Evolutionary conservation across 2,113 vertebrate genomes (phyloP), one percentile per base, ranked within the genome.

Genomic region (Etheostoma spectabile): DNA sequence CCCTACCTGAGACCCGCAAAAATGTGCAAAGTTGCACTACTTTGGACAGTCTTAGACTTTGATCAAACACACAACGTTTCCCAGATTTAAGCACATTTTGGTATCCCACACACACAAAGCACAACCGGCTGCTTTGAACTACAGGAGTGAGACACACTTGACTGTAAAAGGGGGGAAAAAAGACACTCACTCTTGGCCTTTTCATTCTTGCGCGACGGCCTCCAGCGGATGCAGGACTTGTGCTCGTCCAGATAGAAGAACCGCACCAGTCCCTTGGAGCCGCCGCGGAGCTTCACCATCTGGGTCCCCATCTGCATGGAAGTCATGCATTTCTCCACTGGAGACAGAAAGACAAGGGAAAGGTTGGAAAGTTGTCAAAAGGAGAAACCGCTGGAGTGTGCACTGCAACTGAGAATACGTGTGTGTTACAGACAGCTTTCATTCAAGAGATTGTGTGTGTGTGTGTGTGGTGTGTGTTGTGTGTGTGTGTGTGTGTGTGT

Each of bases 261-360:
- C 4, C 98, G 96, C 53, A 96, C 96, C 64, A 99, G 91, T 15
- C 98, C 97, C 90, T 97, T 99, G 93, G 98, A 96, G 49, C 98
- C 86, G 0, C 98, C 98, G 0, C 98, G 96, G 3, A 99, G 97
- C 82, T 99, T 99, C 94, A 99, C 95, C 98, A 99, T 98, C 92
- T 99, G 98, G 16, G 97, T 97, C 2, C 98, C 98, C 0, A 95
- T 93, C 88, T 99, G 98, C 98, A 99, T 99, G 92, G 95, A 95
- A 62, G 95, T 96, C 98, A 99, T 97, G 67, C 98, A 99, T 94
- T 96, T 97, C 94, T 99, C 98, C 98, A 99, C 98, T 99, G 90
- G 4, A 75, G 62, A 76, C 51, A 86, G 22, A n/a, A 12, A 42
- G 8, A 11, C 0, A 77, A 30, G 30, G 38, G 22, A 69, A 52